These are phyloP conservation scores for Tragelaphus buxtoni DNA, from an alignment of 2,113 vertebrate species.

Conservation along the genomic window DNA sequence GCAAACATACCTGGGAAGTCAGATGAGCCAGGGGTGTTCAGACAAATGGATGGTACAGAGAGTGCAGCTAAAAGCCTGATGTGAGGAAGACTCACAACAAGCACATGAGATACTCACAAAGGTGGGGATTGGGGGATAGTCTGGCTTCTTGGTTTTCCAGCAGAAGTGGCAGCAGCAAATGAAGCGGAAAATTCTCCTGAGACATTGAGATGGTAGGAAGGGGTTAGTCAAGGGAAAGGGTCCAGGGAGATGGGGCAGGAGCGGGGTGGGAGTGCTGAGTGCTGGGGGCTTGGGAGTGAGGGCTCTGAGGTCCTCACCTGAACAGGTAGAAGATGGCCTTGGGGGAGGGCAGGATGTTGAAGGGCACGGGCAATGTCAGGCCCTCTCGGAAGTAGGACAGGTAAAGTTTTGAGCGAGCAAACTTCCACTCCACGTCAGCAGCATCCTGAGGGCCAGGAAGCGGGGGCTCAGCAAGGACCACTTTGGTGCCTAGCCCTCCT, in stretches of 20 bases:
- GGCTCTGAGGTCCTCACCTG: constrained; percentile 76
- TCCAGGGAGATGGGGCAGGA: not conserved
- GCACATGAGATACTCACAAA: constrained; percentile 77
- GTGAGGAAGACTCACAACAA: not conserved
- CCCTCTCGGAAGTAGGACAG: constrained; percentile 91
- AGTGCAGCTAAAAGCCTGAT: not conserved
- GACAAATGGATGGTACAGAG: not conserved
- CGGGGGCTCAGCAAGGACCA: not conserved
- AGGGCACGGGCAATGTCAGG: constrained; percentile 90
- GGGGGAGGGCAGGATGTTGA: constrained; percentile 91
- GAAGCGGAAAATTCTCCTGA: constrained; percentile 79
- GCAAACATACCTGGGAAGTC: not conserved
- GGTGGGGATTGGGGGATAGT: constrained; percentile 82
- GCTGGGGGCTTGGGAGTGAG: not conserved
- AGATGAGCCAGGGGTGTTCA: not conserved
- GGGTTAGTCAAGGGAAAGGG: not conserved
- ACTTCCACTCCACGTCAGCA: constrained; percentile 94
- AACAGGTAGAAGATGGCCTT: constrained; percentile 87
- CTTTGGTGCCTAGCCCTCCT: not conserved
- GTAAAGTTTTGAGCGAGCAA: constrained; percentile 92
- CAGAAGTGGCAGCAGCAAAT: constrained; percentile 84
- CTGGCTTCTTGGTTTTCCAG: constrained; percentile 69
- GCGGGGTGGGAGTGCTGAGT: not conserved
- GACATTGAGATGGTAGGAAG: not conserved
- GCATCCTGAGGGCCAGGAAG: constrained; percentile 81